Evolutionary conservation across 2,113 vertebrate species (phyloP).

Genomic region (Pogona vitticeps): DNA sequence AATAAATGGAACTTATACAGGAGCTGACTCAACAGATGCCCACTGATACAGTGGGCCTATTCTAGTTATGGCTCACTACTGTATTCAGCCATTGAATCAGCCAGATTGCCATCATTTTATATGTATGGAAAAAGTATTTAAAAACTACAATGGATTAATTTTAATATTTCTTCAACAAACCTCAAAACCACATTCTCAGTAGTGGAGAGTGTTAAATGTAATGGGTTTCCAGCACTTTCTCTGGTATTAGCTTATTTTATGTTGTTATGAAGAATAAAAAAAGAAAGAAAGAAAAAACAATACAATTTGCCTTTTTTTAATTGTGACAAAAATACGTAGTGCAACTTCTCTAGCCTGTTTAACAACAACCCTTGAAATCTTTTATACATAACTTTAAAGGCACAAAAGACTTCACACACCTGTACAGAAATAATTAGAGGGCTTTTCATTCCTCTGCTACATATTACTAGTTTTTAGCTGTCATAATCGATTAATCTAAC

Average conservation of each 20-base stretch:
- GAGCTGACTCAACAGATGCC: too few relatives aligned
- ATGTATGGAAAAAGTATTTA: conserved; percentile 26
- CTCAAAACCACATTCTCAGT: conserved; percentile 26
- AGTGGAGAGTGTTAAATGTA: conserved; percentile 61
- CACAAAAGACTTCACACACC: conserved; percentile 77
- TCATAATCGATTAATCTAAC: conserved; percentile 82
- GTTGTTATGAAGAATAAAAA: conserved; percentile 57
- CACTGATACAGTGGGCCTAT: too few relatives aligned
- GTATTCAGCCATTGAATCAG: background rate
- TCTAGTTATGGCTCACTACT: too few relatives aligned
- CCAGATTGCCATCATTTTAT: conserved; percentile 22
- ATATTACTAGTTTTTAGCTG: conserved; percentile 82
- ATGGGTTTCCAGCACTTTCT: conserved; percentile 61
- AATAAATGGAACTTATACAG: too few relatives aligned
- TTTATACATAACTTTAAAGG: conserved; percentile 84
- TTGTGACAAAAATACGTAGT: conserved; percentile 69
- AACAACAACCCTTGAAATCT: conserved; percentile 67
- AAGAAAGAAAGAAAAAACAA: conserved; percentile 40
- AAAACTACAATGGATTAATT: conserved; percentile 43
- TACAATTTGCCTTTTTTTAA: conserved; percentile 57
- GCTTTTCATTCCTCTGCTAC: conserved; percentile 76
- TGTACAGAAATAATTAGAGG: conserved; percentile 59
- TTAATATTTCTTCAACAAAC: conserved; percentile 34
- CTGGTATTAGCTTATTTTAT: conserved; percentile 65
- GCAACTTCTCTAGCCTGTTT: conserved; percentile 73